These are phyloP conservation scores for Isichthys henryi DNA, from an alignment of 2,113 vertebrate species.

Conservation along the genomic window DNA sequence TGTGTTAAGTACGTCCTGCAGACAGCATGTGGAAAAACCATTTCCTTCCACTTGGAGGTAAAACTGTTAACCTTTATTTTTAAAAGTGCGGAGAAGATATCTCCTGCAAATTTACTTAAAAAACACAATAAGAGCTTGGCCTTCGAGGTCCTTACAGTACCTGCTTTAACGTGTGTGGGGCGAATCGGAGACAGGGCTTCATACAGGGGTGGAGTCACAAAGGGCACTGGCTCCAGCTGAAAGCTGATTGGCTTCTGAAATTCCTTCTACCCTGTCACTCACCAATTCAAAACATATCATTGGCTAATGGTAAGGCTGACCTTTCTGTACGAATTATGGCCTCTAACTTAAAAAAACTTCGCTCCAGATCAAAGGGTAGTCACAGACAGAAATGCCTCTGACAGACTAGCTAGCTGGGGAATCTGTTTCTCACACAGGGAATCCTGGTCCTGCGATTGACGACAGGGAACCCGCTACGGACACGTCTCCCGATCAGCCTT, in stretches of 20 bases:
- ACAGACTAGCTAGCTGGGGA: neutral
- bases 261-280: neutral
- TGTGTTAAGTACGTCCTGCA: neutral
- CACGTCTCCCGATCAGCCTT: neutral
- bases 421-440: neutral
- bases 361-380: neutral
- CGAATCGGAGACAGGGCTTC: neutral
- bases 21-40: constrained; percentile 32
- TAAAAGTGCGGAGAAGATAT: neutral
- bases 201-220: neutral
- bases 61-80: neutral
- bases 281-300: neutral
- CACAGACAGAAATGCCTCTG: neutral
- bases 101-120: neutral
- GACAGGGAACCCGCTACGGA: too few species aligned
- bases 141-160: too few species aligned
- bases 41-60: constrained; percentile 21
- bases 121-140: neutral
- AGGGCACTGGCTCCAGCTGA: neutral
- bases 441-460: neutral
- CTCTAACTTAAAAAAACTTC: neutral
- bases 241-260: neutral
- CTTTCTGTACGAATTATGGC: neutral
- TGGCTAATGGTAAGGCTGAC: neutral
- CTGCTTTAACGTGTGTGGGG: neutral